phyloP scores from a whole-genome alignment of 2,888 invertebrate genomes.

The Zelleria hepariella region DNA sequence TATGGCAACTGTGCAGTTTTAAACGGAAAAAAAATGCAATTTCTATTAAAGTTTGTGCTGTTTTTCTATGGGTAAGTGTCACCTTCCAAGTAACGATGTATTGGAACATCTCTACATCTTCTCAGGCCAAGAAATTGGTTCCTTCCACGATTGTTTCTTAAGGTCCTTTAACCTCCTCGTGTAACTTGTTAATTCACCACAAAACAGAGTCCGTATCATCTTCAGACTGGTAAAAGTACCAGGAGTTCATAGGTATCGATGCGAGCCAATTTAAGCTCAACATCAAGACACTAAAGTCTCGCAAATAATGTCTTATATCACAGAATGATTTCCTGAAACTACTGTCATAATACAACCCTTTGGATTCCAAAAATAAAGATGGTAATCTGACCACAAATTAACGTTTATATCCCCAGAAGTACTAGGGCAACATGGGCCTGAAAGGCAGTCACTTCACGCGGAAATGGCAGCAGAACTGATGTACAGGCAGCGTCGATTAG shows the following conservation, averaged over 20 bases:
- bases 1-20: conserved; percentile 33
- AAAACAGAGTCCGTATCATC: neutral
- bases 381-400: neutral
- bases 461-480: conserved; percentile 45
- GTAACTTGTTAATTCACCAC: neutral
- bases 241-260: no score
- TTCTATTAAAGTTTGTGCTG: neutral
- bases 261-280: no score
- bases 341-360: no score
- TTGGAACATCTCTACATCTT: conserved; percentile 66
- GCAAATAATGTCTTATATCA: no score
- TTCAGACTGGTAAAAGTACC: neutral
- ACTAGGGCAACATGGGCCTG: conserved; percentile 27
- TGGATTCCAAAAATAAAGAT: no score
- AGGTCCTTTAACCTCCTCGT: neutral
- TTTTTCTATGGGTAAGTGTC: conserved; percentile 30
- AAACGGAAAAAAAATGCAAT: conserved; percentile 23
- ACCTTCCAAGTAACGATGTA: conserved; percentile 64
- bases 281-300: no score
- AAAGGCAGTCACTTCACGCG: conserved; percentile 47
- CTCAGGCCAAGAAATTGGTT: conserved; percentile 17
- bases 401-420: neutral
- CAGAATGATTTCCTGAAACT: neutral
- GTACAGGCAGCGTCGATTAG: conserved; percentile 37
- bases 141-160: neutral